Percentiles rank a stretch among this genome's conserved stretches.
These are phyloP conservation scores for Crocuta crocuta DNA, from an alignment of 2,113 vertebrate species.

Conservation along the genomic window DNA sequence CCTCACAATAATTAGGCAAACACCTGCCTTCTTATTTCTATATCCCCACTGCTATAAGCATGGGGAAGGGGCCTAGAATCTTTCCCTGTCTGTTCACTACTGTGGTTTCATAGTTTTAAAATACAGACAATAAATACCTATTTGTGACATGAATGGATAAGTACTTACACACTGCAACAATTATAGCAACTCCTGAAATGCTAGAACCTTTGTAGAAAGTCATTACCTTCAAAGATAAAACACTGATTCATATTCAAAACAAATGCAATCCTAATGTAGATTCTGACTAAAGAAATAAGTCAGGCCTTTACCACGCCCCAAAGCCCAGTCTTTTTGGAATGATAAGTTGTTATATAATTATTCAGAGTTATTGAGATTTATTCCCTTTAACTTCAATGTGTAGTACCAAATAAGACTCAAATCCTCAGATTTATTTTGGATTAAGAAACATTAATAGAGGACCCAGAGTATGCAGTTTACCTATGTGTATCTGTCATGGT, in stretches of 20 bases:
- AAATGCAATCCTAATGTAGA: background rate
- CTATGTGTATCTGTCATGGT: background rate
- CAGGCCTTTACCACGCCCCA: background rate
- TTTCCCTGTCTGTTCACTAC: background rate
- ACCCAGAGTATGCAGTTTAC: background rate
- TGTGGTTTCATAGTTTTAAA: background rate
- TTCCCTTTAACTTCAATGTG: background rate
- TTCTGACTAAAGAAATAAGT: background rate
- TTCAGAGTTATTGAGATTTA: background rate
- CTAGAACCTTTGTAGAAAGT: background rate
- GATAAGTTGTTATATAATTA: background rate
- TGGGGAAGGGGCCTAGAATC: background rate
- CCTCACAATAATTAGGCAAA: slow-evolving; percentile 9
- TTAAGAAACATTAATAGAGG: background rate
- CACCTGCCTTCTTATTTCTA: slow-evolving; percentile 7
- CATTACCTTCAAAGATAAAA: background rate
- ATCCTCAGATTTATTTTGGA: background rate
- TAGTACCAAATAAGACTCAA: background rate
- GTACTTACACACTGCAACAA: background rate
- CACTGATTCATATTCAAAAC: background rate
- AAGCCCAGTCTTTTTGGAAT: background rate
- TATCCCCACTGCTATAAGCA: background rate
- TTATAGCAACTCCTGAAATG: background rate
- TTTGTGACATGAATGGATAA: background rate
- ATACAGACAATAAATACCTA: background rate